phyloP scores from a whole-genome alignment of 2,113 vertebrate genomes.

The Panurus biarmicus region DNA sequence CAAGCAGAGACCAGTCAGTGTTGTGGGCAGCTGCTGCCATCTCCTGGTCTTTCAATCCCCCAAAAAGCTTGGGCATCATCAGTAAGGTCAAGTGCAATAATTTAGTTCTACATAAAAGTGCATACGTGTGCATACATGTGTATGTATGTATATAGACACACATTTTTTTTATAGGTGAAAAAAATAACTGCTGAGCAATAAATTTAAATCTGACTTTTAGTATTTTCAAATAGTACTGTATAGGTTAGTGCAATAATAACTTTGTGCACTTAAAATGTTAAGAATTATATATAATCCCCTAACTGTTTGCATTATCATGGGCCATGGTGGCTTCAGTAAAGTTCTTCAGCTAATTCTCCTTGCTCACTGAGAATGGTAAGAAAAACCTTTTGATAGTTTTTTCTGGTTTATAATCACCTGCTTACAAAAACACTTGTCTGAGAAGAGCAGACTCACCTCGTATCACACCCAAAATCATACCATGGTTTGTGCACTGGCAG shows the following conservation, averaged over 20 bases:
- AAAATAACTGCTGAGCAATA: not conserved
- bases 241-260: not conserved
- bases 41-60: not conserved
- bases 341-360: not conserved
- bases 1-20: not conserved
- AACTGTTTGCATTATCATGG: not conserved
- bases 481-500: not conserved
- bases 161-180: not conserved
- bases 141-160: fast-evolving
- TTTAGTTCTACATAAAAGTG: not conserved
- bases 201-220: not conserved
- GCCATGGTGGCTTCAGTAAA: not conserved
- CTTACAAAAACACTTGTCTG: not conserved
- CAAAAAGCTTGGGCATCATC: not conserved
- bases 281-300: not conserved
- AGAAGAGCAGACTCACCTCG: not conserved
- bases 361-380: not conserved
- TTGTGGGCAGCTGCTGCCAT: not conserved
- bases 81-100: no score
- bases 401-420: not conserved
- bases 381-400: not conserved
- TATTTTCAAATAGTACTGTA: not conserved
- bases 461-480: not conserved
- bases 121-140: fast-evolving
- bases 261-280: not conserved